Evolutionary conservation across 2,888 invertebrate species (phyloP).

Genomic region (Steinernema hermaphroditum): DNA sequence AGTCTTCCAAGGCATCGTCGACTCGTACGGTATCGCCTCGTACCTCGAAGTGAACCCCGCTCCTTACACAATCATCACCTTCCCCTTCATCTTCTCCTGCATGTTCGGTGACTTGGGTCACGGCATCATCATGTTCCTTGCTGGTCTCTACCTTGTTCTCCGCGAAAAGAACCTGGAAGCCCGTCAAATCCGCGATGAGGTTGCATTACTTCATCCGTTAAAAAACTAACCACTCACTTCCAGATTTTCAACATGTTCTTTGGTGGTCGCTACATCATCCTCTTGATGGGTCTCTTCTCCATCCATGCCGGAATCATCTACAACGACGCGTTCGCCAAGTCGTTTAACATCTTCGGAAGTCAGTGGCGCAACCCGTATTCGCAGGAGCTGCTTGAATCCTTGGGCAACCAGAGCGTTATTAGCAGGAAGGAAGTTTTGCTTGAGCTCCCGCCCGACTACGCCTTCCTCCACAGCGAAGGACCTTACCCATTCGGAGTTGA

Average conservation of each 20-base stretch:
- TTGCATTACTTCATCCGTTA: background rate
- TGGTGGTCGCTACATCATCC: conserved; percentile 67
- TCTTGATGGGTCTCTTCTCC: conserved; percentile 67
- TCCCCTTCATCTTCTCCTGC: conserved; percentile 93
- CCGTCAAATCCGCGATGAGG: conserved; percentile 54
- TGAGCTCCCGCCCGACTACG: conserved; percentile 51
- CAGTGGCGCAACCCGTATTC: conserved; percentile 67
- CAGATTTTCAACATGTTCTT: conserved; percentile 68
- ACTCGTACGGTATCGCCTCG: conserved; percentile 92
- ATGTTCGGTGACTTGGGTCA: conserved; percentile 98
- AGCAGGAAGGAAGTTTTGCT: conserved; percentile 49
- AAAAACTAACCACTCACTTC: conserved; percentile 34
- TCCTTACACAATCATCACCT: conserved; percentile 93
- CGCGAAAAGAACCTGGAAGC: conserved; percentile 80
- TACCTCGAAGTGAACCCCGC: conserved; percentile 97
- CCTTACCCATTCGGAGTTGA: conserved; percentile 70
- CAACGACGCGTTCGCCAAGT: conserved; percentile 67
- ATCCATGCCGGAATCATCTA: conserved; percentile 66
- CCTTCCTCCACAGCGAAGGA: conserved; percentile 49
- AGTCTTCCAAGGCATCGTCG: conserved; percentile 87
- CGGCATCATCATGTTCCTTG: conserved; percentile 84
- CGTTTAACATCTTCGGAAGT: conserved; percentile 69
- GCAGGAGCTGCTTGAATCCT: conserved; percentile 30
- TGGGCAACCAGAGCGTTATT: background rate
- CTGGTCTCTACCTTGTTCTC: conserved; percentile 90